Base-by-base conservation (phyloP, 2,797 vertebrate genomes). In the Hyperoplus immaculatus region DNA sequence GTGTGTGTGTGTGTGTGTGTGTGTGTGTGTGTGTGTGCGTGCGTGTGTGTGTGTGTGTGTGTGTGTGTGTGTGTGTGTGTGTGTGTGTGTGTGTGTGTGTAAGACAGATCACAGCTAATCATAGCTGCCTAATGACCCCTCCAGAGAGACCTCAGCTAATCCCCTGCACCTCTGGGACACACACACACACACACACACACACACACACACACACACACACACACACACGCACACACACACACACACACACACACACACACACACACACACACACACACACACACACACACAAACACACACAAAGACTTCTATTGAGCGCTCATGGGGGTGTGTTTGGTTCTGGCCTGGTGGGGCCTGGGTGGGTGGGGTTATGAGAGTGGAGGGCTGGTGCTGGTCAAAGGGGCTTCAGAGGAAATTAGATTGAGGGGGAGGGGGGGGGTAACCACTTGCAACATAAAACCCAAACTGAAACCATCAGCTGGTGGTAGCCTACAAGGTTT, bases 41-140 rank as follows among this genome's bases (percentile, higher is more conserved):
- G 77, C 60, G 49, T 62, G 66, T 69, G 70, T 75, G 66, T 81
- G n/a, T n/a, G n/a, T n/a, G n/a, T n/a, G 18, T 68, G 75, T 46
- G 51, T 29, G 59, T 73, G 68, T 69, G 51, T 69, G 50, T 66
- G 39, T 61, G 76, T 55, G 68, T 29, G 63, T 21, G 49, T 49
- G 18, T 68, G 75, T 46, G 55, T 29, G 63, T 73, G 68, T 69
- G 80, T 78, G 60, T 75, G 63, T 76, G 60, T 79, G 75, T 84
- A 47, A 51, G 62, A 62, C 69, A 78, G 80, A 83, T 87, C 81
- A 85, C 75, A 84, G 89, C 90, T 89, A 90, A 93, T 94, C 92
- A 89, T 65, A 89, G 82, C 78, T 76, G 83, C 81, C 86, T 95
- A 95, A 95, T 94, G 93, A 95, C 89, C 88, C 90, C 94, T 91